Percentiles rank a stretch among this genome's conserved stretches.
These are phyloP conservation scores for Zosterops borbonicus DNA, from an alignment of 2,113 vertebrate genomes.

Conservation along the genomic window DNA sequence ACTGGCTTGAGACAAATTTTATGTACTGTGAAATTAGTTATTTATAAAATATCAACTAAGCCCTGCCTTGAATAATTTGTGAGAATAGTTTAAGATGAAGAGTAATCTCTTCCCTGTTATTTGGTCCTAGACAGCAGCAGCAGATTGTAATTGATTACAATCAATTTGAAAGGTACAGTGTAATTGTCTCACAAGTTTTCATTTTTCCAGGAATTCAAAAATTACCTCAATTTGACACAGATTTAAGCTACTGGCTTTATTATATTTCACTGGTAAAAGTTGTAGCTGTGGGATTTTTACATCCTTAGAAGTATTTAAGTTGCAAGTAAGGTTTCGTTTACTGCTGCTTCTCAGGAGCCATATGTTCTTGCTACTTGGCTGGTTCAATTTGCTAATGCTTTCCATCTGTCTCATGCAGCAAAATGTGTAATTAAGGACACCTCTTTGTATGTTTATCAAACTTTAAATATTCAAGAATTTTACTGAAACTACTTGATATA, in stretches of 20 bases:
- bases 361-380: slow-evolving; percentile 61
- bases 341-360: slow-evolving; percentile 57
- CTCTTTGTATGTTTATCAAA: slow-evolving; percentile 57
- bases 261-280: not conserved
- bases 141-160: not conserved
- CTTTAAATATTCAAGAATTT: slow-evolving; percentile 24
- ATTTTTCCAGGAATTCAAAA: slow-evolving; percentile 1
- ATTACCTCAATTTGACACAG: not conserved
- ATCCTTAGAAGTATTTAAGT: slow-evolving; percentile 4
- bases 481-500: slow-evolving; percentile 20
- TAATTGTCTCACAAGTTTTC: not conserved
- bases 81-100: not conserved
- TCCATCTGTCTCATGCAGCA: slow-evolving; percentile 53
- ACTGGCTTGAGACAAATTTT: not conserved
- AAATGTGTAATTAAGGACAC: slow-evolving; percentile 56
- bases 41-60: not conserved
- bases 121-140: not conserved
- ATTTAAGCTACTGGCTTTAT: not conserved
- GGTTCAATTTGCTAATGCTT: slow-evolving; percentile 64
- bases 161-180: not conserved
- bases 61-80: not conserved
- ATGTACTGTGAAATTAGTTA: slow-evolving; percentile 30
- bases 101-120: not conserved
- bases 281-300: not conserved
- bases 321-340: slow-evolving; percentile 48